Evolutionary conservation across 2,113 vertebrate genomes (phyloP).

Genomic region (Toxotes chatareus): DNA sequence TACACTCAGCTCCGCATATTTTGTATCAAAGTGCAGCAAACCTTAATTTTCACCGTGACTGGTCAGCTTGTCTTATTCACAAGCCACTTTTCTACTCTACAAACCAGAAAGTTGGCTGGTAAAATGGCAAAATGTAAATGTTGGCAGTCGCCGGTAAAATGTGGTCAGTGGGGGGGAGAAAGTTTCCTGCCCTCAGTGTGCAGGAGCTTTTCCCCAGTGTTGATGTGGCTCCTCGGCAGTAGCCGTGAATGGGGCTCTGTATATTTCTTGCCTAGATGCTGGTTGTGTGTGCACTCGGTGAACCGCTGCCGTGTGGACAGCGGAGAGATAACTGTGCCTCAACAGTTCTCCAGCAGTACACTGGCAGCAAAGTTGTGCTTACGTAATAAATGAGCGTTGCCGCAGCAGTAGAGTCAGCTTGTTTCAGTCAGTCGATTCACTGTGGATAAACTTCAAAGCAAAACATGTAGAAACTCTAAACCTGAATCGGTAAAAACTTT

Average conservation of each 20-base stretch:
- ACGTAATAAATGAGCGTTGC: not conserved
- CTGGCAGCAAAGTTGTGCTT: not conserved
- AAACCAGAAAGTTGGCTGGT: not conserved
- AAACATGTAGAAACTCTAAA: not conserved
- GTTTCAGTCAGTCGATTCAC: not conserved
- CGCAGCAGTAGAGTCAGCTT: not conserved
- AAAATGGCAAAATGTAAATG: conserved; percentile 20
- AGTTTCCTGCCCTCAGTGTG: not conserved
- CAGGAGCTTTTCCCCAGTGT: not conserved
- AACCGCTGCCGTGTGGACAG: conserved; percentile 21
- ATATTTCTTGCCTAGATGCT: not conserved
- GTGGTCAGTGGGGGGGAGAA: not conserved
- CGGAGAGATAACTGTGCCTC: not conserved
- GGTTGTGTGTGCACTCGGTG: conserved; percentile 10
- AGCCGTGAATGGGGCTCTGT: conserved; percentile 47
- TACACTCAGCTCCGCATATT: not conserved
- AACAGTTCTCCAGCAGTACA: not conserved
- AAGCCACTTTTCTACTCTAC: not conserved
- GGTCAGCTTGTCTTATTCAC: conserved; percentile 6
- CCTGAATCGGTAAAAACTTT: not conserved
- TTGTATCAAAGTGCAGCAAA: not conserved
- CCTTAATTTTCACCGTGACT: not conserved
- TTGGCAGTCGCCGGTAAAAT: conserved; percentile 1
- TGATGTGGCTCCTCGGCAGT: conserved; percentile 37
- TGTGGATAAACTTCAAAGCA: not conserved